Conservation (phyloP, 2,113 vertebrate species). For the Tupaia tana region DNA sequence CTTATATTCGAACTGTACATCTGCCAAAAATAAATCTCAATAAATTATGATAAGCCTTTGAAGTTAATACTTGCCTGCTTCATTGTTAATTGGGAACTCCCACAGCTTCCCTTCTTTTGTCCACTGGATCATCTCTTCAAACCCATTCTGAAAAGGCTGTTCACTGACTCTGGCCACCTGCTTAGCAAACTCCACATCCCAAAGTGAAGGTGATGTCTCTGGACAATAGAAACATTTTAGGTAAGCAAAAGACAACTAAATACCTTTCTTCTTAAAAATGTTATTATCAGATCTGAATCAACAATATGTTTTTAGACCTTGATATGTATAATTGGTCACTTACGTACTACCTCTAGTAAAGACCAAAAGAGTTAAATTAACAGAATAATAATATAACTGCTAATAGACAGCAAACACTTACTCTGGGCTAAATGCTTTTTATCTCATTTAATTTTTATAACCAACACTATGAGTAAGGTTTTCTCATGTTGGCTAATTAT, state of each 20-base stretch:
- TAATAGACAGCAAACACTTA: background rate
- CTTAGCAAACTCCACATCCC: constrained; percentile 94
- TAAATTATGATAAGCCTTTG: background rate
- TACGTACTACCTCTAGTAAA: background rate
- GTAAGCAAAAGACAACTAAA: background rate
- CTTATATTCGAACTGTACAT: background rate
- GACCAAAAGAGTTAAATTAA: background rate
- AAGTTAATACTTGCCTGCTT: constrained; percentile 87
- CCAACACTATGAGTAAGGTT: background rate
- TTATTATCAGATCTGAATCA: constrained; percentile 4
- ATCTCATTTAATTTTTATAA: background rate
- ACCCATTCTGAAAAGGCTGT: constrained; percentile 90
- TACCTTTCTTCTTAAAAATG: background rate
- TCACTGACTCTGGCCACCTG: constrained; percentile 85
- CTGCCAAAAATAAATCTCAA: background rate
- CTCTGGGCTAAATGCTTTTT: background rate
- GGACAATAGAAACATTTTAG: background rate
- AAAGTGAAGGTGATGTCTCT: constrained; percentile 89
- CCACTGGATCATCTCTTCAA: constrained; percentile 98
- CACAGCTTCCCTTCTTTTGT: constrained; percentile 95
- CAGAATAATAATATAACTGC: background rate
- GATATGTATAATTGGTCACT: background rate
- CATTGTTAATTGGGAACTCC: constrained; percentile 95
- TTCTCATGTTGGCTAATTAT: background rate
- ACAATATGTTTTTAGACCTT: background rate